Evolutionary conservation across 1,140 invertebrate genomes (phyloP).

Genomic region (Trissolcus basalis): DNA sequence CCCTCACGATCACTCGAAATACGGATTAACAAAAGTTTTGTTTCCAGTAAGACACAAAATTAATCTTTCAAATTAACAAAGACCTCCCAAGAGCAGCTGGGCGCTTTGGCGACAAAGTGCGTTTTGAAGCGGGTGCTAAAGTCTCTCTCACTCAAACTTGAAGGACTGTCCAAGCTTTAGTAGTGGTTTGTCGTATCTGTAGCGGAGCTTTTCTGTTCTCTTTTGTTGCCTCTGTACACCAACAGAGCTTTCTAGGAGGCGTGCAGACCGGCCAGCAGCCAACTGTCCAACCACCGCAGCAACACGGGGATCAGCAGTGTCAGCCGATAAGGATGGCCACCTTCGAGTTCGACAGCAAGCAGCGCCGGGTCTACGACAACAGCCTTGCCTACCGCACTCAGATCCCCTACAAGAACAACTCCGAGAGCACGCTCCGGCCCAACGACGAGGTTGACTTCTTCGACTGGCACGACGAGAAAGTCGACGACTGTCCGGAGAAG

Average conservation of each 20-base stretch:
- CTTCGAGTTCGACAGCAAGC: conserved; percentile 69
- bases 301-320: conserved; percentile 74
- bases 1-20: too few species aligned
- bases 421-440: conserved; percentile 14
- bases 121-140: background rate
- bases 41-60: background rate
- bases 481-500: conserved; percentile 42
- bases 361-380: conserved; percentile 43
- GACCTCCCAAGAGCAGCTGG: conserved; percentile 13
- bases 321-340: conserved; percentile 72
- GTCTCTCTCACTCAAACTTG: conserved; percentile 31
- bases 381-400: background rate
- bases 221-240: conserved; percentile 73
- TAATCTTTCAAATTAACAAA: conserved; percentile 38
- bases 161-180: conserved; percentile 62
- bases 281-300: conserved; percentile 68
- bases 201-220: conserved; percentile 74
- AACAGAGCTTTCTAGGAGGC: conserved; percentile 76
- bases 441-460: conserved; percentile 49
- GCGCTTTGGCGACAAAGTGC: conserved; percentile 21
- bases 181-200: conserved; percentile 75
- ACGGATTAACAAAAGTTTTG: too few species aligned
- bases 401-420: conserved; percentile 19
- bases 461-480: conserved; percentile 61
- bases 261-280: conserved; percentile 66